Evolutionary conservation across 2,113 vertebrate species (phyloP).

Genomic region (Mustela nigripes): DNA sequence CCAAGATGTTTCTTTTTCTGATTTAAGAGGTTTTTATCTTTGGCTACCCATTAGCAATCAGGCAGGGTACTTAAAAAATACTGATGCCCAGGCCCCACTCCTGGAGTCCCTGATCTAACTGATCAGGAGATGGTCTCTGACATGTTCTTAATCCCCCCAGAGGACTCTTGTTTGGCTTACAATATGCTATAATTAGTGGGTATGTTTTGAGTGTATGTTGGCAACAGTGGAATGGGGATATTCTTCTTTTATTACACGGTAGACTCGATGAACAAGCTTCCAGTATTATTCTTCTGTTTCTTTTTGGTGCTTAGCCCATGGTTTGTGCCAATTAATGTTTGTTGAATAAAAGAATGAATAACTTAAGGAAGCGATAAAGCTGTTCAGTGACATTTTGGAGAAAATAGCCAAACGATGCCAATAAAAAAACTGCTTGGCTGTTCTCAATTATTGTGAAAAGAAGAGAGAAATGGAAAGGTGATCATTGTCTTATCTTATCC

Average conservation of each 20-base stretch:
- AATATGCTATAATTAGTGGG: neutral
- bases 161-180: neutral
- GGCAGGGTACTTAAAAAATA: neutral
- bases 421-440: neutral
- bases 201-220: neutral
- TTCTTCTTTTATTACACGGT: neutral
- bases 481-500: neutral
- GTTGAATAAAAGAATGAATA: conserved; percentile 7
- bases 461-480: neutral
- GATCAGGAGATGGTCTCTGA: neutral
- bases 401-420: neutral
- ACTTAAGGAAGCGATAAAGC: conserved; percentile 37
- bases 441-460: conserved; percentile 37
- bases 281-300: neutral
- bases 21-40: conserved; percentile 7
- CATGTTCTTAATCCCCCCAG: neutral
- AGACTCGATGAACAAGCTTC: neutral
- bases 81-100: neutral
- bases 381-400: conserved; percentile 8
- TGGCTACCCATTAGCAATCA: neutral
- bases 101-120: neutral
- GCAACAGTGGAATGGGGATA: neutral
- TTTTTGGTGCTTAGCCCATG: neutral
- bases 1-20: conserved; percentile 31
- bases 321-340: conserved; percentile 45